These are phyloP conservation scores for Pitta sordida DNA, from an alignment of 2,113 vertebrate genomes.

Conservation along the genomic window DNA sequence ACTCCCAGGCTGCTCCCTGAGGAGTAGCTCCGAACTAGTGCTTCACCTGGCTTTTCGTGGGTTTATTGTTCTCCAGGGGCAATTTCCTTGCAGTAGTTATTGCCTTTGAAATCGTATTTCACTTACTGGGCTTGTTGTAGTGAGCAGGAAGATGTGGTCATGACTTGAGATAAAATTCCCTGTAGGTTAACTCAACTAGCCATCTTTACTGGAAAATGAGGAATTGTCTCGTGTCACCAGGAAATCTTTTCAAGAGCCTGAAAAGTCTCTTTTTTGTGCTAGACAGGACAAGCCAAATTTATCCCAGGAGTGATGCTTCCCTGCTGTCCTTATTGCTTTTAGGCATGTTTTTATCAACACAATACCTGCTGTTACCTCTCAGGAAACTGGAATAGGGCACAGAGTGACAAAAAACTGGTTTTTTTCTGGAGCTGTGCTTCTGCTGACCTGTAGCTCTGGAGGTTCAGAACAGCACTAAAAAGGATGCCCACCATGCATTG, in stretches of 20 bases:
- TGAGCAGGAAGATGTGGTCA: fast-evolving
- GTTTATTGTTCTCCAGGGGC: not conserved
- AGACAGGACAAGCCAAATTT: not conserved
- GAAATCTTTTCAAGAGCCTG: not conserved
- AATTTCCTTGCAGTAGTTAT: not conserved
- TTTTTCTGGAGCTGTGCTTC: not conserved
- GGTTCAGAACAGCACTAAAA: not conserved
- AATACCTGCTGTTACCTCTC: not conserved
- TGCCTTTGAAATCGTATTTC: not conserved
- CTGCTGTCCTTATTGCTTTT: not conserved
- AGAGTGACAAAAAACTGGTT: not conserved
- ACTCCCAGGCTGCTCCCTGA: not conserved
- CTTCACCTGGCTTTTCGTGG: not conserved
- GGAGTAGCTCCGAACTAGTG: not conserved
- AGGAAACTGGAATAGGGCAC: not conserved
- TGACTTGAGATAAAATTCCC: not conserved
- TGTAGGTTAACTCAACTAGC: not conserved
- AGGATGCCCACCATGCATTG: not conserved
- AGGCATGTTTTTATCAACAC: not conserved
- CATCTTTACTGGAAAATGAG: not conserved
- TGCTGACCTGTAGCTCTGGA: not conserved
- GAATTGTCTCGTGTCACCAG: not conserved
- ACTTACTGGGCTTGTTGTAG: not conserved
- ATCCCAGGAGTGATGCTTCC: not conserved
- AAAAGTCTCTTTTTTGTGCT: not conserved